These are phyloP conservation scores for Lymantria monacha DNA, from an alignment of 2,888 invertebrate species.

Conservation along the genomic window DNA sequence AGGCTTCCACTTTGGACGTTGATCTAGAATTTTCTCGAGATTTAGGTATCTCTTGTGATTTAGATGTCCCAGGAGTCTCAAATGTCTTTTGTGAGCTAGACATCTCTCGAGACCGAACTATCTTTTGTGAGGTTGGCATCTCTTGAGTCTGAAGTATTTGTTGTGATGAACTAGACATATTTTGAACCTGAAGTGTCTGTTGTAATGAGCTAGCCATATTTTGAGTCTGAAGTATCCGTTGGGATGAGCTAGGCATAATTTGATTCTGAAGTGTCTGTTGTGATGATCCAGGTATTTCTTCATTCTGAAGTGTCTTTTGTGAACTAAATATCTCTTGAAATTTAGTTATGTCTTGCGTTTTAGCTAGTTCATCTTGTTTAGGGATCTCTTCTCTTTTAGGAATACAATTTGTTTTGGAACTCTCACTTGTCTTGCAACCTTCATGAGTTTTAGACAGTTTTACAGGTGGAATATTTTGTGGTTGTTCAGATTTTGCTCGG, in stretches of 20 bases:
- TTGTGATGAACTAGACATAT: conserved; percentile 31
- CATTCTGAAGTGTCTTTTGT: background rate
- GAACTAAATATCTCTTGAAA: background rate
- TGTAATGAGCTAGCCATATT: background rate
- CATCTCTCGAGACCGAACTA: background rate
- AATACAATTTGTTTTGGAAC: background rate
- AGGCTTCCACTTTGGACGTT: conserved; percentile 6
- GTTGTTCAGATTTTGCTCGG: conserved; percentile 69
- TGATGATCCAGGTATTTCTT: background rate
- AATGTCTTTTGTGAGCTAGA: background rate
- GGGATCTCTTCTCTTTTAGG: background rate
- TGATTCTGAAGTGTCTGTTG: background rate
- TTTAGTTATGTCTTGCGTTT: conserved; percentile 41
- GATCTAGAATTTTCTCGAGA: background rate
- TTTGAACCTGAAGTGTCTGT: background rate
- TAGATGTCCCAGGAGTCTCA: conserved; percentile 9
- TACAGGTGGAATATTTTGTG: conserved; percentile 35
- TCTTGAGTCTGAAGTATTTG: conserved; percentile 2
- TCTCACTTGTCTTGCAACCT: background rate
- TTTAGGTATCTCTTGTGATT: conserved; percentile 51
- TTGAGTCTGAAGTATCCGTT: background rate
- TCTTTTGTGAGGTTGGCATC: background rate
- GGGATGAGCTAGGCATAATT: background rate
- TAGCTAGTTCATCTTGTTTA: conserved; percentile 3
- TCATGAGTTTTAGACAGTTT: background rate